These are phyloP conservation scores for Ptychodera flava DNA, from an alignment of 35 echinoderm and acorn worm species.

Conservation along the genomic window DNA sequence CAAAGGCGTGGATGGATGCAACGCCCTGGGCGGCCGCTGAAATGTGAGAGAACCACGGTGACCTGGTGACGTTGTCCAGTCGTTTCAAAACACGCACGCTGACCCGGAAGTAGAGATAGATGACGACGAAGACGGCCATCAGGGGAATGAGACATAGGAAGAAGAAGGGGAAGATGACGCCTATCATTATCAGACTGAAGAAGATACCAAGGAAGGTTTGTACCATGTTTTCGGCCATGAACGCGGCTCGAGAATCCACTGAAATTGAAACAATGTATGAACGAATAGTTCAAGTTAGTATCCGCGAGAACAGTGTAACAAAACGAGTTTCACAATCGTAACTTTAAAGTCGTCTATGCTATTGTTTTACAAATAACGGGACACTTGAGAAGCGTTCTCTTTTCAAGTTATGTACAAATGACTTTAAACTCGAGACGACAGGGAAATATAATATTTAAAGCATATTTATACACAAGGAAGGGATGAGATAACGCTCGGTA, in stretches of 20 bases:
- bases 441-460: too few relatives aligned
- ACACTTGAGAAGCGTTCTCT: too few relatives aligned
- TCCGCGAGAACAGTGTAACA: too few relatives aligned
- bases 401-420: too few relatives aligned
- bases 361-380: too few relatives aligned
- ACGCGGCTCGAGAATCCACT: neutral
- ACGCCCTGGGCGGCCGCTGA: conserved; percentile 75
- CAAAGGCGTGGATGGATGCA: conserved; percentile 80
- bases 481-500: too few relatives aligned
- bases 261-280: too few relatives aligned
- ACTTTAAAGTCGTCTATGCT: too few relatives aligned
- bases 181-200: conserved; percentile 64
- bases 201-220: conserved; percentile 51
- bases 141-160: conserved; percentile 50
- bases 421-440: too few relatives aligned
- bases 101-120: conserved; percentile 56
- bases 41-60: conserved; percentile 98
- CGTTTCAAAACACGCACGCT: conserved; percentile 81
- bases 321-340: too few relatives aligned
- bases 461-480: too few relatives aligned
- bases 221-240: conserved; percentile 31
- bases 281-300: too few relatives aligned
- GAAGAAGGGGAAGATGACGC: conserved; percentile 54
- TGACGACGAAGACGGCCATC: conserved; percentile 45
- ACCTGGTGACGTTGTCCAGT: conserved; percentile 83